Percentiles rank a stretch among this genome's conserved stretches.
Evolutionary conservation across 2,888 invertebrate species (phyloP).

Genomic region (Drosophila affinis): DNA sequence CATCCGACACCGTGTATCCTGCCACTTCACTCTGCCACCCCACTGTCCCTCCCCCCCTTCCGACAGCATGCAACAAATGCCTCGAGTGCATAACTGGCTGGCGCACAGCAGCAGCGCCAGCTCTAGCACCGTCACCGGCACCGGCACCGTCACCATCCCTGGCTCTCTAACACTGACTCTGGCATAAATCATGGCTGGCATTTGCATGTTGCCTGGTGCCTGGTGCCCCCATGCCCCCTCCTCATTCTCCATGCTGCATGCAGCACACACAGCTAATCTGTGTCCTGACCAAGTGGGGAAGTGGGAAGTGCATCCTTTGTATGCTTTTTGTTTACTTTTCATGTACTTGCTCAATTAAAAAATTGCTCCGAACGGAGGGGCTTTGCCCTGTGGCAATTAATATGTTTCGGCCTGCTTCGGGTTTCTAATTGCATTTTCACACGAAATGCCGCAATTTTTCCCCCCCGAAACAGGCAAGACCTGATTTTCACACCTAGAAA

Average conservation of each 20-base stretch:
- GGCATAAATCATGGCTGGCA: conserved; percentile 74
- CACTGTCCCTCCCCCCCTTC: conserved; percentile 17
- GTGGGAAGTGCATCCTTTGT: conserved; percentile 59
- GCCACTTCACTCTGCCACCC: conserved; percentile 27
- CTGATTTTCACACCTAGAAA: conserved; percentile 67
- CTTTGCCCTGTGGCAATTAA: conserved; percentile 71
- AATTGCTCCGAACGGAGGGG: conserved; percentile 49
- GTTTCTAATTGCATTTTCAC: conserved; percentile 75
- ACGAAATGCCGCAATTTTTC: conserved; percentile 67
- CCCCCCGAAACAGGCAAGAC: too few species aligned
- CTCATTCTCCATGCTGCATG: not conserved
- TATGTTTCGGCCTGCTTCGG: conserved; percentile 56
- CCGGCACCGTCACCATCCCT: not conserved
- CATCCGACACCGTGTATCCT: conserved; percentile 66
- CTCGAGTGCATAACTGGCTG: conserved; percentile 72
- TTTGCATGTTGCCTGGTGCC: conserved; percentile 57
- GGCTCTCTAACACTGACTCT: conserved; percentile 27
- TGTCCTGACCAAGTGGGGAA: conserved; percentile 40
- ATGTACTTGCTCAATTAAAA: conserved; percentile 69
- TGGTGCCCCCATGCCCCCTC: not conserved
- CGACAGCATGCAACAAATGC: conserved; percentile 72
- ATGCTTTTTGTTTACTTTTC: conserved; percentile 53
- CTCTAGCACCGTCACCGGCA: not conserved
- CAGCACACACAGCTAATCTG: conserved; percentile 54
- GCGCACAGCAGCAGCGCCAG: conserved; percentile 19